Percentiles rank a stretch among this genome's conserved stretches.
Conservation (phyloP, 1,140 invertebrate species). For the Bombus waltoni region DNA sequence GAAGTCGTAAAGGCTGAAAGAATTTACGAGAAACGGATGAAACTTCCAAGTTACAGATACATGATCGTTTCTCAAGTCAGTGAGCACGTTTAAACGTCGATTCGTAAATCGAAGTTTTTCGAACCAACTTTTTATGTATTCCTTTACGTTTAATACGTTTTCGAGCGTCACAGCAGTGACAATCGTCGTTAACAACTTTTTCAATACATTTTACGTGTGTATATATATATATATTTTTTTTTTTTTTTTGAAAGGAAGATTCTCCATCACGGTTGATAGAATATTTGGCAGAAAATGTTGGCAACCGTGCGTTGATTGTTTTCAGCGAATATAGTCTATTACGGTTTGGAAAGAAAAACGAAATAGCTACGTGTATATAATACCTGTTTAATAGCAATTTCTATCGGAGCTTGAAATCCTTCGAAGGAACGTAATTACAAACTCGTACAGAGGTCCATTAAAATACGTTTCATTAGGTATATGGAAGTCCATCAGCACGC, state of each 20-base stretch:
- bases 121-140: neutral
- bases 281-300: neutral
- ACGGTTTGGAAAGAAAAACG: neutral
- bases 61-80: too few relatives aligned
- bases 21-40: neutral
- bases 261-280: too few relatives aligned
- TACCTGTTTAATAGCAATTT: constrained; percentile 7
- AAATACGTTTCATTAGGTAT: constrained; percentile 14
- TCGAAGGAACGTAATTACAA: constrained; percentile 20
- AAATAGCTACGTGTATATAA: neutral
- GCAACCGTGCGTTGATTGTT: neutral
- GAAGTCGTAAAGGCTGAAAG: neutral
- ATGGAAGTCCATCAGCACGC: neutral
- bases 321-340: neutral
- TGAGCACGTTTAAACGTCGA: neutral
- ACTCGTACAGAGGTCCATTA: constrained; percentile 7
- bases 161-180: neutral
- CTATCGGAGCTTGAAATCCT: neutral
- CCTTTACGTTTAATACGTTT: neutral
- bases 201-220: neutral
- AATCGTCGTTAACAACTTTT: neutral
- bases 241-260: too few relatives aligned
- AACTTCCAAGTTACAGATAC: neutral
- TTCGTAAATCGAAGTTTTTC: neutral
- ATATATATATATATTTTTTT: too few relatives aligned